These are phyloP conservation scores for Scatophagus argus DNA, from an alignment of 2,113 vertebrate species.

Conservation along the genomic window DNA sequence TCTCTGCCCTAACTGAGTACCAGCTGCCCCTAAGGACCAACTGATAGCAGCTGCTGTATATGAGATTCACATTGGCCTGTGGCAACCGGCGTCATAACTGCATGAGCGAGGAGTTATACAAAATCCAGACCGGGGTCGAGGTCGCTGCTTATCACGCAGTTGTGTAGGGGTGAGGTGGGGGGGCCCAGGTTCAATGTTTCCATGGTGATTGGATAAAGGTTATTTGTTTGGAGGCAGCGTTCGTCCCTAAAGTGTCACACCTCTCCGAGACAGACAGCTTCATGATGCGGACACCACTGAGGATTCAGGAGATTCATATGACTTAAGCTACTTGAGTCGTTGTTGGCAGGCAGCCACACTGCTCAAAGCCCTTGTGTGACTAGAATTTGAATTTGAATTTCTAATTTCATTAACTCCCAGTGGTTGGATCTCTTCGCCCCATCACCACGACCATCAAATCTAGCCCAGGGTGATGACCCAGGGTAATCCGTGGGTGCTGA, in stretches of 20 bases:
- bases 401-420: background rate
- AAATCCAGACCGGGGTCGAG: constrained; percentile 31
- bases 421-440: background rate
- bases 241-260: constrained; percentile 31
- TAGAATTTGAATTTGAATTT: background rate
- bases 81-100: constrained; percentile 54
- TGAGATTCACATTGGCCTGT: constrained; percentile 63
- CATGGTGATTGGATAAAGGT: constrained; percentile 41
- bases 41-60: constrained; percentile 58
- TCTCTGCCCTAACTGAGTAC: constrained; percentile 48
- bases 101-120: constrained; percentile 42
- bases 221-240: constrained; percentile 50
- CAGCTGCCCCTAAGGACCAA: constrained; percentile 26
- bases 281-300: background rate
- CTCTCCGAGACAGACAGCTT: constrained; percentile 20
- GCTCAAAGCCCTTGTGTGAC: too few species aligned
- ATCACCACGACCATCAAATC: background rate
- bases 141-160: constrained; percentile 57
- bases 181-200: constrained; percentile 38
- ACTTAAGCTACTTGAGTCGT: background rate
- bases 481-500: background rate
- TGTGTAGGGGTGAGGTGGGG: background rate
- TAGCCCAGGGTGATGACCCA: background rate
- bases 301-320: constrained; percentile 14
- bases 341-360: background rate